A percentile compares a stretch with the other conserved stretches of the same genome.
phyloP scores from a whole-genome alignment of 2,888 invertebrate genomes.

The Tenthredo mesomela region DNA sequence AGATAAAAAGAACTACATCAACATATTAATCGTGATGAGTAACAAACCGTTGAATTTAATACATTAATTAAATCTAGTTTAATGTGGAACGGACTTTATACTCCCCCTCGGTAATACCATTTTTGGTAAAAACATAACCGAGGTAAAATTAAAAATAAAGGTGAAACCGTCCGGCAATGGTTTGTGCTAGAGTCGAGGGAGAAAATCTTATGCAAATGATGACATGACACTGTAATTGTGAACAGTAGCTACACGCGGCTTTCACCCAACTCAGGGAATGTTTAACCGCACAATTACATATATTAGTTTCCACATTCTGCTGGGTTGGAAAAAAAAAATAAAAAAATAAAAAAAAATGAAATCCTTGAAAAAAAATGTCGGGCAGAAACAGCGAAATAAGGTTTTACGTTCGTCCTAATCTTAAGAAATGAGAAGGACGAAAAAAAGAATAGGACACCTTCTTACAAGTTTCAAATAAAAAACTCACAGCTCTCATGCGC shows the following conservation, averaged over 20 bases:
- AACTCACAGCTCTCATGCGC: too few species aligned
- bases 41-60: not conserved
- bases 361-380: not conserved
- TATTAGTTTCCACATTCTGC: slow-evolving; percentile 16
- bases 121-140: slow-evolving; percentile 19
- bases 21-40: not conserved
- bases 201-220: slow-evolving; percentile 48
- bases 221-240: slow-evolving; percentile 44
- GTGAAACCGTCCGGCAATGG: not conserved
- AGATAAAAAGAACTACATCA: not conserved
- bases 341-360: not conserved
- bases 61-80: slow-evolving; percentile 25
- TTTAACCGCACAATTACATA: slow-evolving; percentile 36
- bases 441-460: not conserved
- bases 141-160: not conserved
- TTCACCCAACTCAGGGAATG: slow-evolving; percentile 27
- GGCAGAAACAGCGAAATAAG: not conserved
- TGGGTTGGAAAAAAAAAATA: not conserved
- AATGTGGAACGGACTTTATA: not conserved
- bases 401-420: not conserved
- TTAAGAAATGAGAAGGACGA: not conserved
- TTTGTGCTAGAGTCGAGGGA: not conserved
- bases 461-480: not conserved
- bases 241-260: slow-evolving; percentile 33
- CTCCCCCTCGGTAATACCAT: not conserved